Percentiles rank a stretch among this genome's conserved stretches.
These are phyloP conservation scores for Tribolium madens DNA, from an alignment of 1,140 invertebrate species.

Conservation along the genomic window DNA sequence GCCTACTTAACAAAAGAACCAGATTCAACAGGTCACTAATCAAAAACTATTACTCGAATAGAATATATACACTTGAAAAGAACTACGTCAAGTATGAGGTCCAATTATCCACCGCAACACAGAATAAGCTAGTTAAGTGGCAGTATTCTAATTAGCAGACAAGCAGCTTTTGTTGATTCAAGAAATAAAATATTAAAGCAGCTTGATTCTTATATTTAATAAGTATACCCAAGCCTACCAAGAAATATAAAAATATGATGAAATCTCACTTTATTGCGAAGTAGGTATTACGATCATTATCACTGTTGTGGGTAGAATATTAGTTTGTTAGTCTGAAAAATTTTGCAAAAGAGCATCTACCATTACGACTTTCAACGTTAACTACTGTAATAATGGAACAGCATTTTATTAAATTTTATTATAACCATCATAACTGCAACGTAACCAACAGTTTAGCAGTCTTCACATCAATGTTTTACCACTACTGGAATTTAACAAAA, in stretches of 20 bases:
- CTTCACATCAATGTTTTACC: too few relatives aligned
- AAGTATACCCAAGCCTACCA: slow-evolving; percentile 3
- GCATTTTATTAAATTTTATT: too few relatives aligned
- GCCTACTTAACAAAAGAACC: slow-evolving; percentile 10
- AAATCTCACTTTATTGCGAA: background rate
- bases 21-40: slow-evolving; percentile 31
- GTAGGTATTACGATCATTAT: background rate
- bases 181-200: background rate
- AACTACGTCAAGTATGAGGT: slow-evolving; percentile 10
- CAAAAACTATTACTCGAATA: slow-evolving; percentile 35
- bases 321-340: too few relatives aligned
- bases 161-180: slow-evolving; percentile 25
- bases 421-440: too few relatives aligned
- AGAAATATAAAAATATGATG: slow-evolving; percentile 5
- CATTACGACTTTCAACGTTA: too few relatives aligned
- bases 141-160: slow-evolving; percentile 29
- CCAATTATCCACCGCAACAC: slow-evolving; percentile 22
- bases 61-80: slow-evolving; percentile 17
- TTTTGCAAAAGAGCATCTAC: too few relatives aligned
- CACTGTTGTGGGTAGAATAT: too few relatives aligned
- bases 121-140: slow-evolving; percentile 27
- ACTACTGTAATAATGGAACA: too few relatives aligned
- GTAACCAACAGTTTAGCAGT: too few relatives aligned
- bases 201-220: background rate
- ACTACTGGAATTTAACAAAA: too few relatives aligned